Base-by-base conservation (phyloP, 2,888 invertebrate species). In the Cactoblastis cactorum region DNA sequence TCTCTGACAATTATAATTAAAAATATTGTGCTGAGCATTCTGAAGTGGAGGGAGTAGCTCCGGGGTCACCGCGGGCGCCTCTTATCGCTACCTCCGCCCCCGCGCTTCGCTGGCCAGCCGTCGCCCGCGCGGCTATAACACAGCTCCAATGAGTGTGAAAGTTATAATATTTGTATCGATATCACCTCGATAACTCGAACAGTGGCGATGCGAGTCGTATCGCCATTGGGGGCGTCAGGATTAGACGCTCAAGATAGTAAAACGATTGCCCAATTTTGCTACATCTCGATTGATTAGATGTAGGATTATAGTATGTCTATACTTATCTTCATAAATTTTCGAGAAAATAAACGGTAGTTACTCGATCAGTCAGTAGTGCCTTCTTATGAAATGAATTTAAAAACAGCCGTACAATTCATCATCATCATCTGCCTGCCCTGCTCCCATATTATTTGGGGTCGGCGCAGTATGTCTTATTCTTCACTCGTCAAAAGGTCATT, bases 41-140 rank as follows among this genome's bases (percentile, higher is more conserved):
- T 22, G 38, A 49, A 17, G 52, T 53, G 52, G 53, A 45, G 52
- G 54, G 57, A 58, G 53, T 53, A 55, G 58, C 59, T 58, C 67
- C 69, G 71, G 75, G 78, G 79, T 78, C 77, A 71, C 69, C 66
- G 74, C 63, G 76, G 69, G 69, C 73, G 72, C 65, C 67, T 63
- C 69, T 68, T 80, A 80, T 79, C 80, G 71, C 69, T 32, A 53
- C 45, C 54, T 12, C 58, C 54, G 53, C 53, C 55, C 54, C 53
- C 52, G 52, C 55, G 32, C 53, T 47, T 57, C 54, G 54, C 52
- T 18, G 56, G 47, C 45, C 54, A 50, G 49, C 38, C 56, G 39
- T 49, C 52, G 50, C 41, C 39, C 50, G 50, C 57, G 54, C 49
- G 50, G 17, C 53, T 49, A 54, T 56, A 55, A 43, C 43, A 43